These are phyloP conservation scores for Allobates femoralis DNA, from an alignment of 2,797 vertebrate species.

Conservation along the genomic window DNA sequence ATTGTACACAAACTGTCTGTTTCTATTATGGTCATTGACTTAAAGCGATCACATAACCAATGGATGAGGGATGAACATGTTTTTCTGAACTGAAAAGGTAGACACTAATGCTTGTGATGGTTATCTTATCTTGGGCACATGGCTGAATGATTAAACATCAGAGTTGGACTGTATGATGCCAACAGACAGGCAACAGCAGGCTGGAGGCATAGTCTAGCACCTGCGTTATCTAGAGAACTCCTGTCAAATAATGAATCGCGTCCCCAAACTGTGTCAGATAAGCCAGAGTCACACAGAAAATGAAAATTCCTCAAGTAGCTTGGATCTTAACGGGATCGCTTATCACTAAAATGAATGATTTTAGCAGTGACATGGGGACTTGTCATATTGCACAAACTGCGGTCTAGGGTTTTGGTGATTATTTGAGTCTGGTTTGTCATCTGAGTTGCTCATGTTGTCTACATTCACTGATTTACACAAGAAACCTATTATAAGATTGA, in stretches of 20 bases:
- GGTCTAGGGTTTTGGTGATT: background rate
- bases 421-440: background rate
- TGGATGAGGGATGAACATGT: conserved; percentile 47
- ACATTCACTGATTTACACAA: background rate
- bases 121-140: conserved; percentile 59
- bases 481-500: too few species aligned
- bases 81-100: conserved; percentile 44
- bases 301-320: conserved; percentile 46
- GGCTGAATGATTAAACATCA: conserved; percentile 54
- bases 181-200: conserved; percentile 44
- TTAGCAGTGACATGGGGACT: conserved; percentile 24
- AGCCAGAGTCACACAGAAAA: conserved; percentile 45
- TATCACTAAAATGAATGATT: conserved; percentile 41
- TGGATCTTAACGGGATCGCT: conserved; percentile 55
- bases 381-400: conserved; percentile 19
- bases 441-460: background rate
- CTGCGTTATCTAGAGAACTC: conserved; percentile 27
- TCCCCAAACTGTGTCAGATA: conserved; percentile 29
- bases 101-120: conserved; percentile 55
- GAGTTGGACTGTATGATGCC: conserved; percentile 44
- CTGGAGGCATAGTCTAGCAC: conserved; percentile 29
- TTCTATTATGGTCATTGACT: conserved; percentile 27
- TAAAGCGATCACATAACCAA: conserved; percentile 38
- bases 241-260: conserved; percentile 22
- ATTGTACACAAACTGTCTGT: background rate